Evolutionary conservation across 2,888 invertebrate genomes (phyloP).

Genomic region (Acanthosepion esculentum): DNA sequence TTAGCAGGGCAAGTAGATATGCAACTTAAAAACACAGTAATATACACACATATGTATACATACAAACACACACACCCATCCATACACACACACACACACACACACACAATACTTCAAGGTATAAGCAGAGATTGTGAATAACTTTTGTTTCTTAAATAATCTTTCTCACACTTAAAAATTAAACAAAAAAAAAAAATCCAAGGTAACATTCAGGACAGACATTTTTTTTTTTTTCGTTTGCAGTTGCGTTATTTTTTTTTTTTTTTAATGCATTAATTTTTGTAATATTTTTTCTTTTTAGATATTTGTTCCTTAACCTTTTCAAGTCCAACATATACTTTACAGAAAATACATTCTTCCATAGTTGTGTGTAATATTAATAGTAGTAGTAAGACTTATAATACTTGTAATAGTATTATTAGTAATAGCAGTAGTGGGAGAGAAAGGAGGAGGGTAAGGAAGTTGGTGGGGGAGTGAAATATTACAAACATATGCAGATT

Average conservation of each 20-base stretch:
- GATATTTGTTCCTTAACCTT: background rate
- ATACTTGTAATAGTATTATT: background rate
- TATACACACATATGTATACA: background rate
- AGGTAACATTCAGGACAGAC: background rate
- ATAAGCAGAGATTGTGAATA: background rate
- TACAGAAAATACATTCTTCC: slow-evolving; percentile 33
- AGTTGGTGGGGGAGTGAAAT: background rate
- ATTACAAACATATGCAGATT: slow-evolving; percentile 33
- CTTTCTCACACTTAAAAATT: background rate
- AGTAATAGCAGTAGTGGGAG: background rate
- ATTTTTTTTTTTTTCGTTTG: background rate
- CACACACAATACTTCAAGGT: background rate
- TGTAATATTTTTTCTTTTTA: background rate
- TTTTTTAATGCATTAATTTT: background rate
- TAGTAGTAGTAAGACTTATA: background rate
- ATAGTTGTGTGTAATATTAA: background rate
- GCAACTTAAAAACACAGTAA: slow-evolving; percentile 2
- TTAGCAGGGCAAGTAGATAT: background rate
- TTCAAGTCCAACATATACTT: slow-evolving; percentile 20
- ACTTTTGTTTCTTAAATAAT: background rate
- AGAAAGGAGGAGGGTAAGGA: background rate
- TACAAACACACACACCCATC: background rate
- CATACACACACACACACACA: background rate
- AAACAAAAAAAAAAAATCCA: slow-evolving; percentile 20
- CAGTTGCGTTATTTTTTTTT: background rate